These are phyloP conservation scores for Bujurquina vittata DNA, from an alignment of 2,113 vertebrate genomes.

Conservation along the genomic window DNA sequence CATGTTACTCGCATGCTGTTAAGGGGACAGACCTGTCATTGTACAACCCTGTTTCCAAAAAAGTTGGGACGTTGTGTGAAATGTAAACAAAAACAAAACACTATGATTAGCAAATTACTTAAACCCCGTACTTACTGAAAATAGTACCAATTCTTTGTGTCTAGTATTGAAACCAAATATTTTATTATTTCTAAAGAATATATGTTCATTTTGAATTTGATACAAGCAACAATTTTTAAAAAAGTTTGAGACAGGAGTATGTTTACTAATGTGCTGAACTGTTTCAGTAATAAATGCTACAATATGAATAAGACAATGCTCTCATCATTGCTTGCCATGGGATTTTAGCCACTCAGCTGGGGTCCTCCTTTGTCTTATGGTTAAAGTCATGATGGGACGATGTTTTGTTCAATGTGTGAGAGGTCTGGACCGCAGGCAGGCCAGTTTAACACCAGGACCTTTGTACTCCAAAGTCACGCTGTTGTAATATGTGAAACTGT, in stretches of 20 bases:
- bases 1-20: conserved; percentile 15
- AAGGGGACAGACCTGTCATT: background rate
- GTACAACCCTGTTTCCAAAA: too few species aligned
- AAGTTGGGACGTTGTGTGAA: background rate
- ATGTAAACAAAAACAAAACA: background rate
- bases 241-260: background rate
- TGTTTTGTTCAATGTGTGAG: too few species aligned
- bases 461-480: too few species aligned
- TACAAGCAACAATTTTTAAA: background rate
- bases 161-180: background rate
- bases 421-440: too few species aligned
- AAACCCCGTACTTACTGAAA: background rate
- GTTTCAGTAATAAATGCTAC: background rate
- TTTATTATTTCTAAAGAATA: background rate
- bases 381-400: too few species aligned
- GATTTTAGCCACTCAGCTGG: too few species aligned
- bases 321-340: background rate
- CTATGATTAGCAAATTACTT: background rate
- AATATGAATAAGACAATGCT: background rate
- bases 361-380: too few species aligned
- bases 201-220: background rate
- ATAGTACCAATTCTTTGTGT: background rate
- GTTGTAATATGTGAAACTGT: too few species aligned
- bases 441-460: too few species aligned
- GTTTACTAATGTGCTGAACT: background rate